Evolutionary conservation across 2,888 invertebrate genomes (phyloP).

Genomic region (Augiades crinisus): DNA sequence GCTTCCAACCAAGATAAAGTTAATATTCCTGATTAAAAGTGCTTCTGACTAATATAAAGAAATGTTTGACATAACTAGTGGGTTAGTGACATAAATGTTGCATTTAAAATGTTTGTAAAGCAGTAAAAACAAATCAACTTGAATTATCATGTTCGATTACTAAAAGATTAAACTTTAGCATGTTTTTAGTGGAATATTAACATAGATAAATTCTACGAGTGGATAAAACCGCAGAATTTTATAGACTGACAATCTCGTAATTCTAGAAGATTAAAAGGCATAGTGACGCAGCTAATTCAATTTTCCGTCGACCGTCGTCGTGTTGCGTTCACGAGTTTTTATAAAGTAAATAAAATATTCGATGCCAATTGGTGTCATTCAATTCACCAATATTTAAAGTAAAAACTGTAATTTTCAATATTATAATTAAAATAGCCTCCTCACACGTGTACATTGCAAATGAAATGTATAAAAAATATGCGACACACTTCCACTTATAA

Average conservation of each 20-base stretch:
- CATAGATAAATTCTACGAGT: neutral
- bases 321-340: conserved; percentile 1
- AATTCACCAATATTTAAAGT: too few relatives aligned
- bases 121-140: conserved; percentile 35
- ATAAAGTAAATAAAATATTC: neutral
- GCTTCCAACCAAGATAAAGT: too few relatives aligned
- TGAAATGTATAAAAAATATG: too few relatives aligned
- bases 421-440: too few relatives aligned
- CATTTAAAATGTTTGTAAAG: conserved; percentile 33
- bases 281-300: conserved; percentile 6
- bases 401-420: too few relatives aligned
- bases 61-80: too few relatives aligned
- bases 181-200: neutral
- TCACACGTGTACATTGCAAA: too few relatives aligned
- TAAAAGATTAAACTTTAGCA: neutral
- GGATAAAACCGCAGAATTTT: neutral
- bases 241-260: conserved; percentile 6
- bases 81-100: too few relatives aligned
- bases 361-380: too few relatives aligned
- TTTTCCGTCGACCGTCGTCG: conserved; percentile 1
- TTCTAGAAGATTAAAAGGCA: conserved; percentile 6
- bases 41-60: too few relatives aligned
- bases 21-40: too few relatives aligned
- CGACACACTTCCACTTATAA: too few relatives aligned
- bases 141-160: conserved; percentile 12